These are phyloP conservation scores for Eretmochelys imbricata DNA, from an alignment of 2,113 vertebrate genomes.

Conservation along the genomic window DNA sequence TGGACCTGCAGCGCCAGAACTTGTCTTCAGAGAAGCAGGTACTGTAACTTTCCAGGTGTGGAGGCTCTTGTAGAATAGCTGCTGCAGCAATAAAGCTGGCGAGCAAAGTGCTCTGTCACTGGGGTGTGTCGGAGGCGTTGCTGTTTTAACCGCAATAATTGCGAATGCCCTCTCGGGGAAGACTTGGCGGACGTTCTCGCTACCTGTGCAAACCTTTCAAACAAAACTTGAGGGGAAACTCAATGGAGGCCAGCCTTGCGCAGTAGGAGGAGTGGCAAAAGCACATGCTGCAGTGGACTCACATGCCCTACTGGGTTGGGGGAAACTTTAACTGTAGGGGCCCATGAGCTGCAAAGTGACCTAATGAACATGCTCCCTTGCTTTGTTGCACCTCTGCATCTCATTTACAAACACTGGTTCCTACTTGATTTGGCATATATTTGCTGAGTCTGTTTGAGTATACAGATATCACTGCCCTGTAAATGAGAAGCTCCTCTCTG, in stretches of 20 bases:
- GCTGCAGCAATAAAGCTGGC: neutral
- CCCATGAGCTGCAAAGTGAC: neutral
- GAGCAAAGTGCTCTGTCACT: neutral
- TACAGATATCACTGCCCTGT: conserved; percentile 46
- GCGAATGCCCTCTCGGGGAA: neutral
- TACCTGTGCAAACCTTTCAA: neutral
- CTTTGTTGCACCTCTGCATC: conserved; percentile 47
- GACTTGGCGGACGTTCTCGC: neutral
- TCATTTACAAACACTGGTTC: conserved; percentile 54
- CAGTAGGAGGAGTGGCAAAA: neutral
- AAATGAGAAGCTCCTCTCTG: conserved; percentile 48
- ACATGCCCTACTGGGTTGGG: neutral
- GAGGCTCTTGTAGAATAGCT: neutral
- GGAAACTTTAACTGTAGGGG: neutral
- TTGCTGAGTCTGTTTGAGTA: conserved; percentile 29
- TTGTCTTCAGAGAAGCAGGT: neutral
- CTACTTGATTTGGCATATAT: conserved; percentile 63
- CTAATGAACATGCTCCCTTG: neutral
- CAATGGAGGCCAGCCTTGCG: neutral
- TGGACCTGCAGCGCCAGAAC: neutral
- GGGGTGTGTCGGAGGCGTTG: neutral
- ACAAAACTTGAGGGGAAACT: neutral
- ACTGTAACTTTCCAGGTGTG: neutral
- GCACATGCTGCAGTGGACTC: neutral
- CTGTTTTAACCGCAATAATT: rapidly evolving